A percentile compares a stretch with the other conserved stretches of the same genome.
Evolutionary conservation across 1,140 invertebrate species (phyloP).

Genomic region (Trialeurodes vaporariorum): DNA sequence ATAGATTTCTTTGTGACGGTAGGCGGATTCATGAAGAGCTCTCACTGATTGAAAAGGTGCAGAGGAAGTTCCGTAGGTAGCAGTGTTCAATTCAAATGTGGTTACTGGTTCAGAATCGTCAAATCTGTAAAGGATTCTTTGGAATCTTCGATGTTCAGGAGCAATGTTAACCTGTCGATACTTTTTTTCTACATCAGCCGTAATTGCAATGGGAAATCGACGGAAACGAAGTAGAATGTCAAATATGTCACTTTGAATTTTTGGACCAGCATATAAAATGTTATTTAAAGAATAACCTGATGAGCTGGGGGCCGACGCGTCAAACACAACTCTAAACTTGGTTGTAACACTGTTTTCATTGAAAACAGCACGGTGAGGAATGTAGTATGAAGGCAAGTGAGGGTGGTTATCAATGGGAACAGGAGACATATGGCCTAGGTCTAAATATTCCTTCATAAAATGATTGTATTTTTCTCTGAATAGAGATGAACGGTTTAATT

Average conservation of each 20-base stretch:
- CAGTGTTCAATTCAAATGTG: slow-evolving; percentile 29
- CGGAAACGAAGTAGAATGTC: slow-evolving; percentile 30
- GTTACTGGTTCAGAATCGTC: slow-evolving; percentile 21
- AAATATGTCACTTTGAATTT: slow-evolving; percentile 31
- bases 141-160: slow-evolving; percentile 15
- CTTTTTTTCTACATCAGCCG: slow-evolving; percentile 14
- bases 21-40: slow-evolving; percentile 27
- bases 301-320: slow-evolving; percentile 27
- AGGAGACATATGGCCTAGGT: too few species aligned
- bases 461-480: too few species aligned
- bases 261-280: slow-evolving; percentile 26
- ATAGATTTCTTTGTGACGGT: slow-evolving; percentile 22
- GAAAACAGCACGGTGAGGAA: slow-evolving; percentile 28
- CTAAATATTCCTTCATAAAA: too few species aligned
- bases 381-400: slow-evolving; percentile 18
- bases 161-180: slow-evolving; percentile 5
- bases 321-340: slow-evolving; percentile 32
- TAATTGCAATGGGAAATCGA: neutral
- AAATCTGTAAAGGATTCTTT: slow-evolving; percentile 35
- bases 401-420: too few species aligned
- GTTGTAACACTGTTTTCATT: slow-evolving; percentile 25
- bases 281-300: slow-evolving; percentile 25
- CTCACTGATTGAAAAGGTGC: slow-evolving; percentile 26
- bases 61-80: slow-evolving; percentile 31
- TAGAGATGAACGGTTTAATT: too few species aligned